Evolutionary conservation across 2,888 invertebrate genomes (phyloP).

Genomic region (Saturnia japonica): DNA sequence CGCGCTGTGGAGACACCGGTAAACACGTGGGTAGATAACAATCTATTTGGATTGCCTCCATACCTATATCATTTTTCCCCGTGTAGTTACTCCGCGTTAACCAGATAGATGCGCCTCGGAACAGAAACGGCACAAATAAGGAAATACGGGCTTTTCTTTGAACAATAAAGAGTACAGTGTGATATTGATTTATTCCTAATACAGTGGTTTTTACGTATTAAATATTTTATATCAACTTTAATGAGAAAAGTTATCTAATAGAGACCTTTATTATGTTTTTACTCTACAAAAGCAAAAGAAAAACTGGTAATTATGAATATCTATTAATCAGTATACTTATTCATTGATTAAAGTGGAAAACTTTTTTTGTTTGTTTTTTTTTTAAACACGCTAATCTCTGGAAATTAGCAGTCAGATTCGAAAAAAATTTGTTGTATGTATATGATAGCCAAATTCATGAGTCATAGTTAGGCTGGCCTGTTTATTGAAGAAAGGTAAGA

Average conservation of each 20-base stretch:
- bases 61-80: constrained; percentile 78
- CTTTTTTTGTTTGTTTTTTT: too few relatives aligned
- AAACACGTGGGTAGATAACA: constrained; percentile 82
- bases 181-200: not conserved
- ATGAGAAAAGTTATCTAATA: not conserved
- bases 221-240: not conserved
- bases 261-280: not conserved
- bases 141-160: constrained; percentile 74
- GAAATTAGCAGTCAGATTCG: too few relatives aligned
- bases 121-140: constrained; percentile 54
- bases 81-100: constrained; percentile 72
- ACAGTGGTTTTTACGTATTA: not conserved
- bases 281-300: not conserved
- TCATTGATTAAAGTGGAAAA: too few relatives aligned
- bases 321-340: too few relatives aligned
- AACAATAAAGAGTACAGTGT: constrained; percentile 42
- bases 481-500: too few relatives aligned
- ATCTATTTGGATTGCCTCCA: constrained; percentile 82
- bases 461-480: too few relatives aligned
- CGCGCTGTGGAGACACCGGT: constrained; percentile 76
- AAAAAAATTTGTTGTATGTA: too few relatives aligned
- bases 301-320: not conserved
- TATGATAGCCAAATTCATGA: too few relatives aligned
- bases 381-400: too few relatives aligned
- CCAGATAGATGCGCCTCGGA: constrained; percentile 72